Conservation (phyloP, 1,140 invertebrate species). For the Achatina immaculata region DNA sequence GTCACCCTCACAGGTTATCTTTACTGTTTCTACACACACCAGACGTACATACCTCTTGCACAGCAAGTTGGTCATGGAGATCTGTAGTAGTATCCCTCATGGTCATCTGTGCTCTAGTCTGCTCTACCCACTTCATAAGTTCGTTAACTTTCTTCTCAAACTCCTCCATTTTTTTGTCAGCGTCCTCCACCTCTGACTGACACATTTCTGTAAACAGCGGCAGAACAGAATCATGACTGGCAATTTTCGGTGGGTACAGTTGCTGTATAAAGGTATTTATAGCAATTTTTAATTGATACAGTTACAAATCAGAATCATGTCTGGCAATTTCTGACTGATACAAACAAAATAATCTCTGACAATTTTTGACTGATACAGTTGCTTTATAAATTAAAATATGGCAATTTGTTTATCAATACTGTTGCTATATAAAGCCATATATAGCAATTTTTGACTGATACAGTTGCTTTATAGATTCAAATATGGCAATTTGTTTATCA, state of each 20-base stretch:
- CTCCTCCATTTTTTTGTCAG: slow-evolving; percentile 94
- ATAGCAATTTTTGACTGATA: too few relatives aligned
- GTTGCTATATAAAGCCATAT: too few relatives aligned
- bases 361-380: too few relatives aligned
- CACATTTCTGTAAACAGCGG: slow-evolving; percentile 72
- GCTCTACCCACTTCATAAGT: slow-evolving; percentile 88
- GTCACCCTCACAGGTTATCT: too few relatives aligned
- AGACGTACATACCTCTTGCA: slow-evolving; percentile 63
- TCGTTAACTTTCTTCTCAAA: slow-evolving; percentile 95
- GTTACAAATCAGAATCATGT: background rate
- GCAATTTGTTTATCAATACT: too few relatives aligned
- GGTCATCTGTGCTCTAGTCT: slow-evolving; percentile 81
- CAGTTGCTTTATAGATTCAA: too few relatives aligned
- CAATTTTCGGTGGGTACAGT: background rate
- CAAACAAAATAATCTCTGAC: too few relatives aligned
- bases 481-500: too few relatives aligned
- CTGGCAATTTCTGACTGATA: too few relatives aligned
- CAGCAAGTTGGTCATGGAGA: slow-evolving; percentile 58
- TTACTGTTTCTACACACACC: too few relatives aligned
- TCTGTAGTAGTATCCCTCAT: slow-evolving; percentile 56
- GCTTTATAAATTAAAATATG: too few relatives aligned
- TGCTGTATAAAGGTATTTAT: background rate
- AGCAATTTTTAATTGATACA: background rate
- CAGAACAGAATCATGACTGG: background rate
- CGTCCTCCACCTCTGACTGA: slow-evolving; percentile 89